Conservation (phyloP, 2,113 vertebrate genomes). For the Oceanodroma tethys region DNA sequence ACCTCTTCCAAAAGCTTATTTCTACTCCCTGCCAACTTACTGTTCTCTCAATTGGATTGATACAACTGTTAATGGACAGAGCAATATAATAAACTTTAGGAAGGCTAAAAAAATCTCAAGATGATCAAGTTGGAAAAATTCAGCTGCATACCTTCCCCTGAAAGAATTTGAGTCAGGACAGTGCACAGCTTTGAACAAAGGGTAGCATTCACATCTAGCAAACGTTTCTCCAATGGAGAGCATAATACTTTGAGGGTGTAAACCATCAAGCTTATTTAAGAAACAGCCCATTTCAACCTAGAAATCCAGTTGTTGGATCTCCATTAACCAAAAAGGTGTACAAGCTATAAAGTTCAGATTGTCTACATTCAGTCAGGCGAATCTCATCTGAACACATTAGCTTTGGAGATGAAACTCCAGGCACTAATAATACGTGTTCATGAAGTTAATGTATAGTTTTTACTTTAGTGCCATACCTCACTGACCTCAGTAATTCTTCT, state of each 20-base stretch:
- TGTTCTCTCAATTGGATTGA: not conserved
- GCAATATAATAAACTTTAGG: not conserved
- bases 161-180: not conserved
- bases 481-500: not conserved
- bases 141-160: not conserved
- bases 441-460: not conserved
- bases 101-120: not conserved
- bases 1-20: not conserved
- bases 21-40: not conserved
- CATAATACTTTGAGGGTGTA: not conserved
- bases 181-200: not conserved
- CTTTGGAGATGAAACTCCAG: not conserved
- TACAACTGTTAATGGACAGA: not conserved
- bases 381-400: not conserved
- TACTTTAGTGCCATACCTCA: not conserved
- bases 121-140: not conserved
- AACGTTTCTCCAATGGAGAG: not conserved
- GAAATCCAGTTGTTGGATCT: not conserved
- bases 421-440: not conserved
- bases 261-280: not conserved
- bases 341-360: not conserved
- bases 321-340: not conserved
- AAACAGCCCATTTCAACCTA: not conserved
- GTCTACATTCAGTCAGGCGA: not conserved
- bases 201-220: not conserved